Evolutionary conservation across 2,797 vertebrate genomes (phyloP), one percentile per base, ranked within the genome.

Genomic region (Ptychobarbus kaznakovi): DNA sequence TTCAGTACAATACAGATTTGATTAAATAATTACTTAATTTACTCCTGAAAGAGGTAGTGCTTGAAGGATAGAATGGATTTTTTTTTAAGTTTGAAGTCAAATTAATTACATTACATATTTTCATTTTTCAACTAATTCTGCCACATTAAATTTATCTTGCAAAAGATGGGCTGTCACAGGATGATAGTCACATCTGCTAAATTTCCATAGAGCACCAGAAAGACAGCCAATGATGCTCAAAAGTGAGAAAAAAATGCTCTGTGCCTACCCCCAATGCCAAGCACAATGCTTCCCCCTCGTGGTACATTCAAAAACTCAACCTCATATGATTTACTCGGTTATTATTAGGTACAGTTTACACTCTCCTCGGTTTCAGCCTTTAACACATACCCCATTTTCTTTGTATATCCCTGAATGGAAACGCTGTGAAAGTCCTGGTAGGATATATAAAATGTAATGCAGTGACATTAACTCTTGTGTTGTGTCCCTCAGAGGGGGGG

Each of bases 271-370:
- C 1, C 13, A 13, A 35, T 46, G 53, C 69, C 49, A 65, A 13
- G 86, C 91, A 69, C 89, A 40, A 77, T 92, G 90, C 91, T 91
- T 56, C 94, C 94, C 86, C 89, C 94, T 92, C 83, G 92, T 93
- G 95, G 93, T 61, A 63, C 16, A 63, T 44, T 77, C 9, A 42
- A 61, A 77, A 77, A 15, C 3, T 66, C 10, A 20, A 40, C 42
- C 38, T 66, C 11, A 46, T 3, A 53, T 9, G 11, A 28, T 20
- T 18, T 22, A 15, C 8, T 28, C 6, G 1, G 51, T 58, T 25
- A 42, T 58, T n/a, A 76, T 76, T 16, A 38, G 51, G 6, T 38
- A 35, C 11, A 22, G 32, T 1, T 53, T 56, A n/a, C 20, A 61
- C 53, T 42, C 53, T 9, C 25, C 38, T 4, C 1, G 0, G 9